phyloP scores from a whole-genome alignment of 1,140 invertebrate species.

The Liolophura sinensis region DNA sequence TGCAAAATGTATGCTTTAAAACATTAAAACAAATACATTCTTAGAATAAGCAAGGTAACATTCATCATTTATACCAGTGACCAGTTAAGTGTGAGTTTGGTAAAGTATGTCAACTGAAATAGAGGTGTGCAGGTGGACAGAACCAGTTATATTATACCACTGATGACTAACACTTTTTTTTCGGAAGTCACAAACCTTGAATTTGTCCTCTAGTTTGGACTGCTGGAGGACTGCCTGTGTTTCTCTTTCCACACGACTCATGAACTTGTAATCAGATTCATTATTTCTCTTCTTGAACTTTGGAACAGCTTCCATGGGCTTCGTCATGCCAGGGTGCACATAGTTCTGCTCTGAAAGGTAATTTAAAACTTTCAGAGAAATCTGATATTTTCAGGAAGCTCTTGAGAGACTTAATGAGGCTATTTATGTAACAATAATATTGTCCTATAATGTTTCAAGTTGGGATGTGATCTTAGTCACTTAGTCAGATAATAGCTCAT shows the following conservation, averaged over 20 bases:
- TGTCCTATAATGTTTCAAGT: too few relatives aligned
- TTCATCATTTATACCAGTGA: neutral
- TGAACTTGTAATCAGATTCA: slow-evolving; percentile 29
- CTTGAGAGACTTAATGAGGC: too few relatives aligned
- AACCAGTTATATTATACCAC: neutral
- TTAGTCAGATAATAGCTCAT: too few relatives aligned
- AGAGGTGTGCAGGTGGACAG: neutral
- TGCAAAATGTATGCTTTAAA: neutral
- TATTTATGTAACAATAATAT: too few relatives aligned
- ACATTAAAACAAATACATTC: neutral
- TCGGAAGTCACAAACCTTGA: slow-evolving; percentile 11
- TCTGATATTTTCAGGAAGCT: too few relatives aligned
- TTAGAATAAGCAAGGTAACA: neutral
- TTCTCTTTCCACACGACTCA: slow-evolving; percentile 31
- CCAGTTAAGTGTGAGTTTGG: neutral
- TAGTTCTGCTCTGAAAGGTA: neutral
- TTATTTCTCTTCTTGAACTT: slow-evolving; percentile 28
- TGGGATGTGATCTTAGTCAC: too few relatives aligned
- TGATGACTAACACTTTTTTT: neutral
- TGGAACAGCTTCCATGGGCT: slow-evolving; percentile 22
- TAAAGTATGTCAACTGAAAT: neutral
- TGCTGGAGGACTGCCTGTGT: slow-evolving; percentile 27
- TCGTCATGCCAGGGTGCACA: slow-evolving; percentile 27
- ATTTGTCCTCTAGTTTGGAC: slow-evolving; percentile 33
- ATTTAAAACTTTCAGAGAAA: neutral